Conservation (phyloP, 2,888 invertebrate genomes). For the Yponomeuta plumbellus region DNA sequence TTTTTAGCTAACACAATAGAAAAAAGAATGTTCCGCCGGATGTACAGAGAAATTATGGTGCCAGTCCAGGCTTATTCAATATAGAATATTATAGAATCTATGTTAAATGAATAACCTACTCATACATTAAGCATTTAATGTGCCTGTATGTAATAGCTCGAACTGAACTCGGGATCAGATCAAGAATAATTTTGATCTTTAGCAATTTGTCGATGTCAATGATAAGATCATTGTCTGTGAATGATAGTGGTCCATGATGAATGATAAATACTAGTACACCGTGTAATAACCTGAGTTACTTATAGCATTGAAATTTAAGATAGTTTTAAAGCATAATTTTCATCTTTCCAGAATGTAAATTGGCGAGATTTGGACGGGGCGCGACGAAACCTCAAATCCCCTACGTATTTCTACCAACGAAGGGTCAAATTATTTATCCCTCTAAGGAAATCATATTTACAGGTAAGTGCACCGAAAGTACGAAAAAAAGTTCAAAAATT, state of each 20-base stretch:
- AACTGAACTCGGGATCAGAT: not conserved
- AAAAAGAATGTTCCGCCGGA: too few relatives aligned
- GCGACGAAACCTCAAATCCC: slow-evolving; percentile 84
- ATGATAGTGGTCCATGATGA: not conserved
- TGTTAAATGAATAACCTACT: not conserved
- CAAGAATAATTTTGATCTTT: not conserved
- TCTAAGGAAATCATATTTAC: slow-evolving; percentile 90
- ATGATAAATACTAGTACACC: too few relatives aligned
- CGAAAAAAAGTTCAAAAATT: slow-evolving; percentile 29
- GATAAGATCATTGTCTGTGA: not conserved
- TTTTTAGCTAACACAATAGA: too few relatives aligned
- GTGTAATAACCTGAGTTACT: too few relatives aligned
- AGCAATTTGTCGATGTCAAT: slow-evolving; percentile 1
- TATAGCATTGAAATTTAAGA: too few relatives aligned
- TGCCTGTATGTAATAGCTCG: not conserved
- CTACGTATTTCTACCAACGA: slow-evolving; percentile 88
- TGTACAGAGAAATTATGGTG: too few relatives aligned
- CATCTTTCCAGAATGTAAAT: slow-evolving; percentile 77
- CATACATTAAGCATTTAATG: not conserved
- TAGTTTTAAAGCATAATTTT: not conserved
- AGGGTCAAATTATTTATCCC: slow-evolving; percentile 92
- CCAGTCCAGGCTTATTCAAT: too few relatives aligned
- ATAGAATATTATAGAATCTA: too few relatives aligned
- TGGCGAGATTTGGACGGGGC: slow-evolving; percentile 84
- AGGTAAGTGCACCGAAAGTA: slow-evolving; percentile 63